These are phyloP conservation scores for Pyralis farinalis DNA, from an alignment of 2,888 invertebrate species.

Conservation along the genomic window DNA sequence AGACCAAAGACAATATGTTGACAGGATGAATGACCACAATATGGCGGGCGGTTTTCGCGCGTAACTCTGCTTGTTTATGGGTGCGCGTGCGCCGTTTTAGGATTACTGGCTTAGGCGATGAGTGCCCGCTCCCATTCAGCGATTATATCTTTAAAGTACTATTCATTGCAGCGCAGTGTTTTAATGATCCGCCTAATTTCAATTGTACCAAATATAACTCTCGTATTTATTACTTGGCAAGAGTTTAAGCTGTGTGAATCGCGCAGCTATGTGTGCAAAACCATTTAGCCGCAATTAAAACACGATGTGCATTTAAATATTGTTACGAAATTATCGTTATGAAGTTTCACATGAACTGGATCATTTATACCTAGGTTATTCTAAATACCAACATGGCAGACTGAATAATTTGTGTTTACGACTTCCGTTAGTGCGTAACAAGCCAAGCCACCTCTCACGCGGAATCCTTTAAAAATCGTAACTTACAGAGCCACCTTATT, in stretches of 20 bases:
- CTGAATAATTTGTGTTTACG: constrained; percentile 1
- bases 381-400: not conserved
- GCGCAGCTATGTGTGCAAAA: constrained; percentile 41
- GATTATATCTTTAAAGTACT: constrained; percentile 67
- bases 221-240: constrained; percentile 76
- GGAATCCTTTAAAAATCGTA: not conserved
- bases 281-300: constrained; percentile 73
- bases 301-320: constrained; percentile 42
- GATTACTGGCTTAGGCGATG: constrained; percentile 73
- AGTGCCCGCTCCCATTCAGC: constrained; percentile 68
- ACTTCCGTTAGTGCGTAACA: not conserved
- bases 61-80: constrained; percentile 72
- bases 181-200: constrained; percentile 77
- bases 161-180: constrained; percentile 54
- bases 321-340: constrained; percentile 37
- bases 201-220: constrained; percentile 77
- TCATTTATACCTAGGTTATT: constrained; percentile 3
- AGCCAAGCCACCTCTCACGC: not conserved
- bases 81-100: constrained; percentile 68
- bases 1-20: constrained; percentile 73
- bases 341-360: constrained; percentile 19
- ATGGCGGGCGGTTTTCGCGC: constrained; percentile 70
- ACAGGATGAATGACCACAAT: constrained; percentile 74
- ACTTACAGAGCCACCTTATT: too few relatives aligned
- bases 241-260: constrained; percentile 35